A percentile compares a stretch with the other conserved stretches of the same genome.
phyloP scores from a whole-genome alignment of 2,888 invertebrate species.

The Eledone cirrhosa region DNA sequence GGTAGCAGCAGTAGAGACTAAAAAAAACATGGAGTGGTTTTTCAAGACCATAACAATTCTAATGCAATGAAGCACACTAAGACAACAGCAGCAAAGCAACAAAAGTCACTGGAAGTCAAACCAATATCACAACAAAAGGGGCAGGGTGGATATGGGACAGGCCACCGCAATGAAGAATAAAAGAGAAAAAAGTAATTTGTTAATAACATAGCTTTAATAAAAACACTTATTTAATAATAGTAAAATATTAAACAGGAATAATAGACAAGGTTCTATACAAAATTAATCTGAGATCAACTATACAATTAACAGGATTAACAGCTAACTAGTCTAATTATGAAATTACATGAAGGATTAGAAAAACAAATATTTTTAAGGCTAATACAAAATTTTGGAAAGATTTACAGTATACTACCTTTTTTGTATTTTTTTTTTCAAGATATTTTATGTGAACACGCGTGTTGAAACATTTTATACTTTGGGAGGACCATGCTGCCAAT shows the following conservation, averaged over 20 bases:
- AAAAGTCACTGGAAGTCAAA: conserved; percentile 54
- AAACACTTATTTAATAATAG: conserved; percentile 30
- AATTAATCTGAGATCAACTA: not conserved
- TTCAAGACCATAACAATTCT: conserved; percentile 47
- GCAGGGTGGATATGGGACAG: conserved; percentile 48
- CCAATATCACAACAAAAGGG: conserved; percentile 41
- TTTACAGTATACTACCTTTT: no score
- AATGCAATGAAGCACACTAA: conserved; percentile 51
- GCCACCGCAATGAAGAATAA: conserved; percentile 61
- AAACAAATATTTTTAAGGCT: no score
- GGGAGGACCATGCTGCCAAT: no score
- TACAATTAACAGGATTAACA: no score
- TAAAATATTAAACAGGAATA: not conserved
- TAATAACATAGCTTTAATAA: not conserved
- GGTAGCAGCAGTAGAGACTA: not conserved
- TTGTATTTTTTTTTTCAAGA: no score
- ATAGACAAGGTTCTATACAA: not conserved
- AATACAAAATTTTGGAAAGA: no score
- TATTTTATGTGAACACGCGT: no score
- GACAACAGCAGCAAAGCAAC: conserved; percentile 57
- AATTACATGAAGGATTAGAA: no score
- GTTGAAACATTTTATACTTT: no score
- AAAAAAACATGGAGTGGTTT: not conserved
- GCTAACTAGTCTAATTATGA: no score
- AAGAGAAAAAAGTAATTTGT: conserved; percentile 43